Evolutionary conservation across 2,113 vertebrate genomes (phyloP).

Genomic region (Nestor notabilis): DNA sequence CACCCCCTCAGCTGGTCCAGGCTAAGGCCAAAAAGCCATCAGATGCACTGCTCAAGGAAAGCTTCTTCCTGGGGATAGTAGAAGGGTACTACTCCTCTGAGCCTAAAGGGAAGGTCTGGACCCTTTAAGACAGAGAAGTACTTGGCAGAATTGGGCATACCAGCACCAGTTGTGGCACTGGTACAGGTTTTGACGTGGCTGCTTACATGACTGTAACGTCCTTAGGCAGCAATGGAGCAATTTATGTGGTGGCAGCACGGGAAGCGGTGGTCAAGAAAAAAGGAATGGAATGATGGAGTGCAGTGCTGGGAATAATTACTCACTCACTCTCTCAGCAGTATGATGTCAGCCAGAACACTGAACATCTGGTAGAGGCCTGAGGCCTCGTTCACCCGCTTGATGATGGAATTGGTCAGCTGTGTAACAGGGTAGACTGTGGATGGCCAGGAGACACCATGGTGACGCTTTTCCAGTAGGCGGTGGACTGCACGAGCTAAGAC

Average conservation of each 20-base stretch:
- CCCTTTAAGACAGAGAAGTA: neutral
- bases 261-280: neutral
- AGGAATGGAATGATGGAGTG: neutral
- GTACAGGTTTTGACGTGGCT: neutral
- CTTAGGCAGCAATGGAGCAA: neutral
- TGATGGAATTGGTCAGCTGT: constrained; percentile 87
- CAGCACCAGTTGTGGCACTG: neutral
- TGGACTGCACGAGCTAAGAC: constrained; percentile 85
- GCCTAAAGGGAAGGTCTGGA: neutral
- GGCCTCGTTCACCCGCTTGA: constrained; percentile 90
- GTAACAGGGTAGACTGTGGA: constrained; percentile 73
- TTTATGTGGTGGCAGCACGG: neutral
- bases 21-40: neutral
- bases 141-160: neutral
- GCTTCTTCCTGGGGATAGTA: neutral
- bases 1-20: neutral
- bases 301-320: constrained; percentile 48
- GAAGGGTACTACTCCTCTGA: neutral
- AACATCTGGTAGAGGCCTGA: constrained; percentile 98
- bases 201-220: fast-evolving
- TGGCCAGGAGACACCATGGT: constrained; percentile 88
- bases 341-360: constrained; percentile 88
- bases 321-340: constrained; percentile 92
- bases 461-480: constrained; percentile 86
- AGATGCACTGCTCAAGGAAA: neutral